Conservation (phyloP, 2,113 vertebrate genomes). For the Trinectes maculatus region DNA sequence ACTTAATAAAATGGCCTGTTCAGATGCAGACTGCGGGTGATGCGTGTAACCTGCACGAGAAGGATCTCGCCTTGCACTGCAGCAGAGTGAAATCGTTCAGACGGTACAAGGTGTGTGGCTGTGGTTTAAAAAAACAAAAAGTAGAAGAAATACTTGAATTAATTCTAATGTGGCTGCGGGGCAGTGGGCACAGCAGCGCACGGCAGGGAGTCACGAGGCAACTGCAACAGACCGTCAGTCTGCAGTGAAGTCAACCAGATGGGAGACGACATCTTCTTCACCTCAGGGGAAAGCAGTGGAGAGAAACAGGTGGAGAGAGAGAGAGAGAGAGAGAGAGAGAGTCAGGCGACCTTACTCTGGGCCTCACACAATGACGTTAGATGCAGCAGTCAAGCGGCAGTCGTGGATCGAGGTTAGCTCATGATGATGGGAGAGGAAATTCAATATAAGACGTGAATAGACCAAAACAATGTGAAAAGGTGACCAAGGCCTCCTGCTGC, state of each 20-base stretch:
- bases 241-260: constrained; percentile 78
- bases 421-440: constrained; percentile 42
- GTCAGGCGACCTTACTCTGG: constrained; percentile 28
- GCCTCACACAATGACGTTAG: constrained; percentile 31
- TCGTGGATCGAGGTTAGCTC: constrained; percentile 16
- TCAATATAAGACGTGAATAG: constrained; percentile 59
- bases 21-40: constrained; percentile 13
- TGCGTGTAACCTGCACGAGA: constrained; percentile 1
- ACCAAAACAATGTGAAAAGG: constrained; percentile 53
- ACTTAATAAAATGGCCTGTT: constrained; percentile 36
- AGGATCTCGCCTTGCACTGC: no score
- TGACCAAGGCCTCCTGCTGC: constrained; percentile 40
- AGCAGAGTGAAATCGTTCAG: no score
- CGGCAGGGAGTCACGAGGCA: constrained; percentile 60
- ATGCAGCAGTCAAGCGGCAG: constrained; percentile 45
- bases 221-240: constrained; percentile 63
- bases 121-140: constrained; percentile 17
- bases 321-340: constrained; percentile 22
- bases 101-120: background rate
- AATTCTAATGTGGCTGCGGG: constrained; percentile 54
- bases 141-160: constrained; percentile 40
- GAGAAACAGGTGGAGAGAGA: constrained; percentile 54
- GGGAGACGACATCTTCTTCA: constrained; percentile 75
- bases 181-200: constrained; percentile 40
- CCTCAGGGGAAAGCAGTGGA: constrained; percentile 68